Conservation (phyloP, 2,888 invertebrate genomes). For the Geophilus truncorum region DNA sequence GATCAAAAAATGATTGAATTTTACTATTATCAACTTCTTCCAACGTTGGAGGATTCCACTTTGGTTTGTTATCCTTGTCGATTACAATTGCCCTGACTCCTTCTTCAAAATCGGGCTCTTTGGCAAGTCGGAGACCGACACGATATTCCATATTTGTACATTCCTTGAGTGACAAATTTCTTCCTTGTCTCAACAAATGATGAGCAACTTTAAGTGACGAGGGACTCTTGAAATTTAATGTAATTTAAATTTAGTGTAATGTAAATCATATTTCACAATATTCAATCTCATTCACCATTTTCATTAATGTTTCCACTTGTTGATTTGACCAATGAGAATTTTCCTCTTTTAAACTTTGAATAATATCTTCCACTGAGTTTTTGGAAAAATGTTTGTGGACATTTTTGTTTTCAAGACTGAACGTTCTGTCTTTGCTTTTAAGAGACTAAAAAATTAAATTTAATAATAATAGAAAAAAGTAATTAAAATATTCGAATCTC, state of each 20-base stretch:
- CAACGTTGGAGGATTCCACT: constrained; percentile 78
- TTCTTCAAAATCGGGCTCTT: constrained; percentile 74
- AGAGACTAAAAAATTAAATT: no score
- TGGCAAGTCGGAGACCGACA: constrained; percentile 58
- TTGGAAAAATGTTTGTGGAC: constrained; percentile 47
- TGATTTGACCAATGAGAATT: constrained; percentile 77
- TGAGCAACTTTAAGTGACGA: constrained; percentile 85
- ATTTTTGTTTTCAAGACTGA: no score
- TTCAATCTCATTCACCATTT: constrained; percentile 61
- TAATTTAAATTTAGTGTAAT: background rate
- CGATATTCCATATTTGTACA: constrained; percentile 88
- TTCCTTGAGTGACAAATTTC: constrained; percentile 66
- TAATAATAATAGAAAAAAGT: constrained; percentile 45
- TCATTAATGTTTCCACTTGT: constrained; percentile 62
- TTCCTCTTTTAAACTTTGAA: constrained; percentile 62
- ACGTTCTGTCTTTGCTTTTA: no score
- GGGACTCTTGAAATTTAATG: constrained; percentile 65
- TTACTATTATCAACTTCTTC: constrained; percentile 70
- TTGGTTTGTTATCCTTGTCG: constrained; percentile 88
- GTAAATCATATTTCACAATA: background rate
- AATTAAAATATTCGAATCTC: background rate
- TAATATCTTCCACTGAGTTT: constrained; percentile 47
- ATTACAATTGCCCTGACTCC: constrained; percentile 70
- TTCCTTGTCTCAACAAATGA: constrained; percentile 66
- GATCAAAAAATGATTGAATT: constrained; percentile 70